Evolutionary conservation across 2,888 invertebrate species (phyloP).

Genomic region (Apodemia mormo): DNA sequence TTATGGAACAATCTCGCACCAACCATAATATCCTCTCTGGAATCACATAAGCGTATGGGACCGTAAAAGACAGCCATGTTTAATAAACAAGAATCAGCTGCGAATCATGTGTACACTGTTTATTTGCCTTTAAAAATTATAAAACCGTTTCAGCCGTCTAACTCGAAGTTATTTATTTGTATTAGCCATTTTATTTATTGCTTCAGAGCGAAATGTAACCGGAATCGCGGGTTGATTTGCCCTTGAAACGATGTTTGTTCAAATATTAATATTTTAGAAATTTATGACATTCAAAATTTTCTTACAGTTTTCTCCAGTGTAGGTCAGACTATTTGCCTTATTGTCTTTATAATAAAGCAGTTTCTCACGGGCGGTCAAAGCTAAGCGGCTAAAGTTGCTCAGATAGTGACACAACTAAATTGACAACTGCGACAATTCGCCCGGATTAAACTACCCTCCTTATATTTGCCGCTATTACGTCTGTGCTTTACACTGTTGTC

Average conservation of each 20-base stretch:
- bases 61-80: slow-evolving; percentile 55
- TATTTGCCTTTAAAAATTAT: slow-evolving; percentile 44
- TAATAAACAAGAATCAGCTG: slow-evolving; percentile 61
- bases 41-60: slow-evolving; percentile 4
- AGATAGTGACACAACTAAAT: no score
- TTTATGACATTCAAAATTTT: no score
- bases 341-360: no score
- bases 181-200: neutral
- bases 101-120: slow-evolving; percentile 53
- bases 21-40: neutral
- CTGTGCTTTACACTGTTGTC: no score
- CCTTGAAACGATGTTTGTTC: neutral
- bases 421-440: no score
- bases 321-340: no score
- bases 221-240: neutral
- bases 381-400: no score
- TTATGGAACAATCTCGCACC: neutral
- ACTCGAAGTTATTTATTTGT: slow-evolving; percentile 1
- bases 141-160: slow-evolving; percentile 4
- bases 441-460: no score
- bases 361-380: no score
- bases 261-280: no score
- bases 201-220: neutral
- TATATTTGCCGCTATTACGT: no score
- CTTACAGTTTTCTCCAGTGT: no score